phyloP scores from a whole-genome alignment of 2,888 invertebrate species.

The Cyaniris semiargus region DNA sequence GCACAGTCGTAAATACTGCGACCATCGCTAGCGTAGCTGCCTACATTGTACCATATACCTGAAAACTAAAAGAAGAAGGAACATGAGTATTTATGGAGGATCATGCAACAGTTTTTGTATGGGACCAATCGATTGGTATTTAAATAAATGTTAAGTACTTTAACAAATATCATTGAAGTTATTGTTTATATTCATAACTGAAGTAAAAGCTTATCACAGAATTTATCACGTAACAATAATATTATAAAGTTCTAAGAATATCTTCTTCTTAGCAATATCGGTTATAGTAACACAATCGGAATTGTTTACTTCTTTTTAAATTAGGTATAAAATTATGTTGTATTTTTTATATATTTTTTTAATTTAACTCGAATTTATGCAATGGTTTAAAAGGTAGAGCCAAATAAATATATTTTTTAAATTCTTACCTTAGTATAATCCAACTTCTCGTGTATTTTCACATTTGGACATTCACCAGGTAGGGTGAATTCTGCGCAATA shows the following conservation, averaged over 20 bases:
- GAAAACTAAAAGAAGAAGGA: constrained; percentile 57
- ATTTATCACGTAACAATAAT: not conserved
- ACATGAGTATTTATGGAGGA: not conserved
- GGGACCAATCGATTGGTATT: not conserved
- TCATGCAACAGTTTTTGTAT: not conserved
- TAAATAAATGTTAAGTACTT: not conserved
- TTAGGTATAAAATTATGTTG: no score
- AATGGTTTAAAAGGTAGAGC: no score
- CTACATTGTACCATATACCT: constrained; percentile 71
- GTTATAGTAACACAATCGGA: no score
- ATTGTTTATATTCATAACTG: not conserved
- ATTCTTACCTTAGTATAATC: constrained; percentile 64
- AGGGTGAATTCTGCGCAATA: constrained; percentile 61
- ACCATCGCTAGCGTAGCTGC: constrained; percentile 68
- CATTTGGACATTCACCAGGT: constrained; percentile 64
- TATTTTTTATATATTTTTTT: no score
- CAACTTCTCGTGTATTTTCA: constrained; percentile 66
- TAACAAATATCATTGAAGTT: no score
- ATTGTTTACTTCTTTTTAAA: not conserved
- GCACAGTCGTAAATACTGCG: constrained; percentile 66
- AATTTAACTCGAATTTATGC: no score
- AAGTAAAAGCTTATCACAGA: not conserved
- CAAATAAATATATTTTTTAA: not conserved
- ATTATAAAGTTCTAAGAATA: not conserved
- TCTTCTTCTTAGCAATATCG: not conserved